These are phyloP conservation scores for Yponomeuta evonymella DNA, from an alignment of 2,888 invertebrate genomes.

Conservation along the genomic window DNA sequence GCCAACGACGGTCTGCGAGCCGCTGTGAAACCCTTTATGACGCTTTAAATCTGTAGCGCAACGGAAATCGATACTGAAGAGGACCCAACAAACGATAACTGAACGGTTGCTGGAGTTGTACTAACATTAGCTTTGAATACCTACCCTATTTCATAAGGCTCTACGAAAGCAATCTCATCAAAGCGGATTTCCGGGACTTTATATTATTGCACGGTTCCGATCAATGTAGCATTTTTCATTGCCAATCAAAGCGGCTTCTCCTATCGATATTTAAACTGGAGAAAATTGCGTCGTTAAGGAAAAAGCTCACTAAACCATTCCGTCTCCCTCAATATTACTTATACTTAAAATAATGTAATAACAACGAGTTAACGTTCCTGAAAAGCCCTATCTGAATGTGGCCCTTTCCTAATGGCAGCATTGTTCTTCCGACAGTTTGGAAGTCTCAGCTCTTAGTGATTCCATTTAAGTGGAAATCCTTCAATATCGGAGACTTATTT, in stretches of 20 bases:
- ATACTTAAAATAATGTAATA: too few species aligned
- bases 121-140: not conserved
- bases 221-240: constrained; percentile 1
- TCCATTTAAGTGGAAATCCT: not conserved
- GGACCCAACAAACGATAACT: not conserved
- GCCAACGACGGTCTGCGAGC: not conserved
- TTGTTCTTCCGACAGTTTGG: not conserved
- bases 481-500: not conserved
- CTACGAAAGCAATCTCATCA: not conserved
- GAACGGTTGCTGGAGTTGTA: not conserved
- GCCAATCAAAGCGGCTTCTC: not conserved
- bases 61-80: not conserved
- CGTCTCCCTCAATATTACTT: not conserved
- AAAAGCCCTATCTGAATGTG: not conserved
- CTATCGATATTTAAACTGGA: not conserved
- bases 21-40: constrained; percentile 1
- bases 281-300: not conserved
- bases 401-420: not conserved
- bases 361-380: too few species aligned
- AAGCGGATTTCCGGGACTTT: constrained; percentile 1
- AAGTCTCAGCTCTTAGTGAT: not conserved
- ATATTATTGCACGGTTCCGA: not conserved
- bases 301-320: not conserved
- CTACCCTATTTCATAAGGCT: not conserved
- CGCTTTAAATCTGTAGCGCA: not conserved